phyloP scores from a whole-genome alignment of 2,797 vertebrate species.

The Antrozous pallidus region DNA sequence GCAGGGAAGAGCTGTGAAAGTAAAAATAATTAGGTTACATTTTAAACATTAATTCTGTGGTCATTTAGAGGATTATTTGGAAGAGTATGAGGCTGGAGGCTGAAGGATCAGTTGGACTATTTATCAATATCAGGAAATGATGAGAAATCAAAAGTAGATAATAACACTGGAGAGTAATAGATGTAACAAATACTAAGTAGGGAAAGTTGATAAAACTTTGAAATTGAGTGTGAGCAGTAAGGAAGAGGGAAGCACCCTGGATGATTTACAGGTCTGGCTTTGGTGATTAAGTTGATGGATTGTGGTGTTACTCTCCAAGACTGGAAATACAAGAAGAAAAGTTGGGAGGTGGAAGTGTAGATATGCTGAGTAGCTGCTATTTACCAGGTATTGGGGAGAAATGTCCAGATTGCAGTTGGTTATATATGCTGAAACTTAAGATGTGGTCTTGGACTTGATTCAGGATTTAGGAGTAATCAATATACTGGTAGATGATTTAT shows the following conservation, averaged over 20 bases:
- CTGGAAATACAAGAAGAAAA: slow-evolving; percentile 5
- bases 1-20: too few relatives aligned
- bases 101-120: background rate
- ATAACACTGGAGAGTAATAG: background rate
- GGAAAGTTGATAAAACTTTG: background rate
- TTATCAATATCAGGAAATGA: background rate
- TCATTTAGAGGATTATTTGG: slow-evolving; percentile 3
- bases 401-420: background rate
- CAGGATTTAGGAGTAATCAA: background rate
- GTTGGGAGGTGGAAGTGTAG: background rate
- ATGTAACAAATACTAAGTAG: background rate
- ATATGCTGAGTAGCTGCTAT: background rate
- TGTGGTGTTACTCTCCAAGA: background rate
- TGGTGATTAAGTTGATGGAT: background rate
- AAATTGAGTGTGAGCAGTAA: background rate
- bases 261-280: background rate
- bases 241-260: background rate
- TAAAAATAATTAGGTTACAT: background rate
- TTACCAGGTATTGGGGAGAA: background rate
- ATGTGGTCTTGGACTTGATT: background rate
- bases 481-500: background rate
- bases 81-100: background rate
- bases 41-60: background rate
- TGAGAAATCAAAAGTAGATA: background rate
- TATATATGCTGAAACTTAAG: background rate